phyloP scores from a whole-genome alignment of 2,888 invertebrate genomes.

The Acronicta alni region DNA sequence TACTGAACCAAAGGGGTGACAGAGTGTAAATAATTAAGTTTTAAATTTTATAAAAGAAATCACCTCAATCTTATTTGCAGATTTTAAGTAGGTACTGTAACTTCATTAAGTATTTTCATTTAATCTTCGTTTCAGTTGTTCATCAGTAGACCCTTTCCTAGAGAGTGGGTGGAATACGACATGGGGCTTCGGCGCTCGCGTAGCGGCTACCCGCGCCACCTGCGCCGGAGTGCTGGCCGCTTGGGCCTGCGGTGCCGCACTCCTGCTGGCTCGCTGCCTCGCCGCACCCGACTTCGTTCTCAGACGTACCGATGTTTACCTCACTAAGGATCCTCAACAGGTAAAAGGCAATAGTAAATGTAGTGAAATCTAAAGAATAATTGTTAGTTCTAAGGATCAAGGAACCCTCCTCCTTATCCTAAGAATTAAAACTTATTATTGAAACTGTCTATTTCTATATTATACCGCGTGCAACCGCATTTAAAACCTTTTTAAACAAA shows the following conservation, averaged over 20 bases:
- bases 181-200: constrained; percentile 74
- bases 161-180: constrained; percentile 66
- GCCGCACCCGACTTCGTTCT: constrained; percentile 80
- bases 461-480: too few species aligned
- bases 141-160: constrained; percentile 73
- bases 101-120: background rate
- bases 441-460: too few species aligned
- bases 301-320: constrained; percentile 71
- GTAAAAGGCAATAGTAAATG: constrained; percentile 57
- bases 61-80: too few species aligned
- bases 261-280: constrained; percentile 79
- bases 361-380: too few species aligned
- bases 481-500: too few species aligned
- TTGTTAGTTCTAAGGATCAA: too few species aligned
- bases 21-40: too few species aligned
- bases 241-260: constrained; percentile 79
- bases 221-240: constrained; percentile 78
- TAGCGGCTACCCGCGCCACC: constrained; percentile 72
- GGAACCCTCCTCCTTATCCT: too few species aligned
- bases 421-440: too few species aligned
- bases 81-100: too few species aligned
- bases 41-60: too few species aligned
- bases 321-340: constrained; percentile 76
- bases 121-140: constrained; percentile 67
- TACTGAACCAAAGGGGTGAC: too few species aligned